phyloP scores from a whole-genome alignment of 2,113 vertebrate species.

The Nematolebias whitei region DNA sequence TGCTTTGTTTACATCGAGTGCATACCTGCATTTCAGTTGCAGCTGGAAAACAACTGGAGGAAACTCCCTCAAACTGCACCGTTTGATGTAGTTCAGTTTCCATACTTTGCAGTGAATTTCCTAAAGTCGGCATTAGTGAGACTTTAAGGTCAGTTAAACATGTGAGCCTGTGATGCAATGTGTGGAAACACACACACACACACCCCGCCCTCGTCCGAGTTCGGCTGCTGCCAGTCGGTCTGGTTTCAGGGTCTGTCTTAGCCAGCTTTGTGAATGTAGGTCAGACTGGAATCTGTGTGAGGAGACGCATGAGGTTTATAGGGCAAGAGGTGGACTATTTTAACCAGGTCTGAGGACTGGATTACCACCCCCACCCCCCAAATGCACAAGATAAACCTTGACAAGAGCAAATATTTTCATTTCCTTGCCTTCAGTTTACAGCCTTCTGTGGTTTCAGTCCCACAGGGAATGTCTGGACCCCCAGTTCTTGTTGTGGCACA shows the following conservation, averaged over 20 bases:
- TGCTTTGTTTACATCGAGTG: no score
- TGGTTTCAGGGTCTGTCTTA: constrained; percentile 46
- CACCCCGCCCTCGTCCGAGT: not conserved
- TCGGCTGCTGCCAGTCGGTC: constrained; percentile 60
- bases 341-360: constrained; percentile 4
- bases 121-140: no score
- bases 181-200: constrained; percentile 45
- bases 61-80: no score
- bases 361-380: no score
- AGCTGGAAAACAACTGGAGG: no score
- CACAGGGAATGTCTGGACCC: no score
- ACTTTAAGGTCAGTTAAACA: no score
- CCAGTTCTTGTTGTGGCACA: constrained; percentile 57
- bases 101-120: no score
- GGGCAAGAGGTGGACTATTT: constrained; percentile 37
- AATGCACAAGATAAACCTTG: no score
- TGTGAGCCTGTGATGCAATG: constrained; percentile 62
- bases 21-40: no score
- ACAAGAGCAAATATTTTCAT: not conserved
- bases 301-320: constrained; percentile 36
- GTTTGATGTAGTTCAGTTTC: no score
- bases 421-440: not conserved
- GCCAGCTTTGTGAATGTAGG: constrained; percentile 65
- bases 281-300: constrained; percentile 68
- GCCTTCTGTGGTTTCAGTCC: no score